Conservation (phyloP, 2,797 vertebrate genomes). For the Sebastes steindachneri region DNA sequence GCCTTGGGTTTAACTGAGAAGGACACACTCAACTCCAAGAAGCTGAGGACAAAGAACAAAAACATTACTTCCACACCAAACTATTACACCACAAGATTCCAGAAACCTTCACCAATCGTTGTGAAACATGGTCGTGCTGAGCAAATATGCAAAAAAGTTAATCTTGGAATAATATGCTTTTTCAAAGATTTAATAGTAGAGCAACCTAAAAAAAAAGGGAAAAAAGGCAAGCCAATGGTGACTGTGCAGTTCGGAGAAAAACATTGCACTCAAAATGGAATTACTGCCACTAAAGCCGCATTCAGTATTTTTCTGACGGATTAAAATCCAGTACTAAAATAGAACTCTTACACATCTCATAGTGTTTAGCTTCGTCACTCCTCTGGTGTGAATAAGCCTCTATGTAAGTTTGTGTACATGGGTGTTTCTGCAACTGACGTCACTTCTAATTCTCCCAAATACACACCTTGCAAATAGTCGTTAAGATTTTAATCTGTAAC, state of each 20-base stretch:
- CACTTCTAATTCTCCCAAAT: too few relatives aligned
- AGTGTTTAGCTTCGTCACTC: neutral
- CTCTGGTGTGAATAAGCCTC: neutral
- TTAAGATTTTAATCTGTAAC: too few relatives aligned
- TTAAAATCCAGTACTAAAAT: conserved; percentile 23
- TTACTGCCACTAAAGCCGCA: conserved; percentile 16
- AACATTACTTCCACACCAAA: conserved; percentile 61
- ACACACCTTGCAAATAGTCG: too few relatives aligned
- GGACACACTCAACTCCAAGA: conserved; percentile 91
- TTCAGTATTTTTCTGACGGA: neutral
- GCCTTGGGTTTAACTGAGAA: conserved; percentile 96
- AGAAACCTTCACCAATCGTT: conserved; percentile 60
- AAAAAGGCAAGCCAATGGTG: conserved; percentile 37
- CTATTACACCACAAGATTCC: conserved; percentile 67
- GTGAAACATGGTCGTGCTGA: conserved; percentile 58
- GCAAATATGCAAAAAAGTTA: conserved; percentile 60
- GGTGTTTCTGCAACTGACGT: too few relatives aligned
- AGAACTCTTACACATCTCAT: neutral
- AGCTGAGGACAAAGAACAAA: conserved; percentile 85
- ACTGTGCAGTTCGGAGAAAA: conserved; percentile 39
- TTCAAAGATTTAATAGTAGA: conserved; percentile 42
- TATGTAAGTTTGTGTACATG: neutral
- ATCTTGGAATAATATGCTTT: conserved; percentile 63
- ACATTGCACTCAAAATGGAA: conserved; percentile 22
- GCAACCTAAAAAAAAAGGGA: conserved; percentile 2